Evolutionary conservation across 2,113 vertebrate genomes (phyloP).

Genomic region (Tetrax tetrax): DNA sequence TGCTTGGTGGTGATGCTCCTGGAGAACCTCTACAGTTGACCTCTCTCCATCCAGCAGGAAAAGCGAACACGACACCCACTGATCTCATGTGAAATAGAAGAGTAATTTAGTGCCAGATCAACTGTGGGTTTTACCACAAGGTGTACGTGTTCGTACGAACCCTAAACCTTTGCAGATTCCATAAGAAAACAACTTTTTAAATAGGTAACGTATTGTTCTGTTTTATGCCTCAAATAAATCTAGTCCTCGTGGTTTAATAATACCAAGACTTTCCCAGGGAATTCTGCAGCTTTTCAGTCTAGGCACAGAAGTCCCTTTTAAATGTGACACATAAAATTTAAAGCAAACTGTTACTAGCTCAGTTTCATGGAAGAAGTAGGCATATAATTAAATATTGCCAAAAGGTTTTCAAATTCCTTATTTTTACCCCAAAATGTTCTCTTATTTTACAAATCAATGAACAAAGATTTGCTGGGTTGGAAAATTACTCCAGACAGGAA

Average conservation of each 20-base stretch:
- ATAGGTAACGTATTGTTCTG: rapidly evolving
- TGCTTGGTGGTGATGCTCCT: not conserved
- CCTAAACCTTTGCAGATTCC: not conserved
- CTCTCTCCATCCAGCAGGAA: not conserved
- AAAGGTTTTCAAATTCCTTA: not conserved
- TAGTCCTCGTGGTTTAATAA: not conserved
- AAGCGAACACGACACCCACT: rapidly evolving
- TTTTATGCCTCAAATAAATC: not conserved
- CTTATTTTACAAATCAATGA: not conserved
- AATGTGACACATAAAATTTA: not conserved
- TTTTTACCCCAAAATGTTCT: not conserved
- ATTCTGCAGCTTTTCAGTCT: not conserved
- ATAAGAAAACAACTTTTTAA: not conserved
- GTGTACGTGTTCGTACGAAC: not conserved
- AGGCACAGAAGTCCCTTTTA: not conserved
- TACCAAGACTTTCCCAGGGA: not conserved
- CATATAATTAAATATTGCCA: not conserved
- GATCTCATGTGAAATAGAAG: not conserved
- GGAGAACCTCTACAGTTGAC: not conserved
- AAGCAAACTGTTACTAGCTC: not conserved
- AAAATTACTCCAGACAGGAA: not conserved
- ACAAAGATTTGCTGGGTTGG: not conserved
- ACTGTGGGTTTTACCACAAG: not conserved
- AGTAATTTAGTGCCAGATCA: not conserved
- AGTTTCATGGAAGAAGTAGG: not conserved